Conservation (phyloP, 1,140 invertebrate species). For the Phenacoccus solenopsis region DNA sequence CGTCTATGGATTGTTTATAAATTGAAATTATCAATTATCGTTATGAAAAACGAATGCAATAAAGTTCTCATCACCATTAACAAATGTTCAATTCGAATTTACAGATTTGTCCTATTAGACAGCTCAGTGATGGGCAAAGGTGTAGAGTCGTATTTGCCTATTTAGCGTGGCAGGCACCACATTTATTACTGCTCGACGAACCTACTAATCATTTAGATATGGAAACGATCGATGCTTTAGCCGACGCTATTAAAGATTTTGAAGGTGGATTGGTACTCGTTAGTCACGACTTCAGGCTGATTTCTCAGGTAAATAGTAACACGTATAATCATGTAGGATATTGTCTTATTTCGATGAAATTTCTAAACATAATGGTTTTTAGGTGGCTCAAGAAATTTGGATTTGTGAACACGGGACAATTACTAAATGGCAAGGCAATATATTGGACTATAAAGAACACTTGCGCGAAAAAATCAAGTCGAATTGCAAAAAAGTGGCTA, state of each 20-base stretch:
- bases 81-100: too few relatives aligned
- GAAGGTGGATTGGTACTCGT: constrained; percentile 96
- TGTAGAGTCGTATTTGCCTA: constrained; percentile 98
- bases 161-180: constrained; percentile 88
- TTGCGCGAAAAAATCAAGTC: constrained; percentile 70
- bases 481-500: constrained; percentile 37
- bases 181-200: constrained; percentile 89
- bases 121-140: constrained; percentile 94
- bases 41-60: too few relatives aligned
- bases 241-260: constrained; percentile 95
- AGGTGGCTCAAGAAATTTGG: constrained; percentile 99
- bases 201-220: constrained; percentile 99
- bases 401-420: constrained; percentile 92
- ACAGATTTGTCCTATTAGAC: constrained; percentile 89
- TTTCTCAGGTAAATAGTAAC: constrained; percentile 66
- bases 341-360: too few relatives aligned
- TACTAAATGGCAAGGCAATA: constrained; percentile 94
- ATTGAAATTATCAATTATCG: too few relatives aligned
- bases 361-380: constrained; percentile 26
- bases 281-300: constrained; percentile 95
- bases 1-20: too few relatives aligned
- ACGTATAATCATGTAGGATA: too few relatives aligned
- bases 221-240: constrained; percentile 97
- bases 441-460: constrained; percentile 91
- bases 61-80: too few relatives aligned